Conservation (phyloP, 2,797 vertebrate genomes). For the Hybognathus amarus region DNA sequence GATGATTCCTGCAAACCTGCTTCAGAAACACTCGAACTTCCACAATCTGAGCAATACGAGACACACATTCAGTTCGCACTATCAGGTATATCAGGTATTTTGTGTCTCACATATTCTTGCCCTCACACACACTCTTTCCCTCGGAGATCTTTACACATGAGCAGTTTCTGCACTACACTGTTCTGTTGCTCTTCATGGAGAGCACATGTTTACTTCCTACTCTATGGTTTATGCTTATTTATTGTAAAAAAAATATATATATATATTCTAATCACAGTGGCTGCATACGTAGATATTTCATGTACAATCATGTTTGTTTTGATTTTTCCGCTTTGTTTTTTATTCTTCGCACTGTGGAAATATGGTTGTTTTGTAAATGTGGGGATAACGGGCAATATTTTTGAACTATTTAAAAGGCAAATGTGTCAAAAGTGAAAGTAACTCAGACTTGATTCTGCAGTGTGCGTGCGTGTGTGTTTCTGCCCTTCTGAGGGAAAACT, state of each 20-base stretch:
- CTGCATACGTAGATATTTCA: constrained; percentile 60
- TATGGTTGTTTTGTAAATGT: constrained; percentile 70
- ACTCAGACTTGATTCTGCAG: no score
- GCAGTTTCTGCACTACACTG: background rate
- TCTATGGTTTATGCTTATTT: constrained; percentile 68
- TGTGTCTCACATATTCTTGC: constrained; percentile 40
- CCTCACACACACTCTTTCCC: no score
- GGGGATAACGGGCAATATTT: constrained; percentile 78
- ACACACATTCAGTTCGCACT: constrained; percentile 66
- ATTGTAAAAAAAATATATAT: constrained; percentile 57
- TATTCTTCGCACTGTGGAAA: constrained; percentile 69
- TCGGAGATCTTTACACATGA: no score
- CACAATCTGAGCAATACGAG: constrained; percentile 79
- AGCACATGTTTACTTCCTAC: constrained; percentile 69
- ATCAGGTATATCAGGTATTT: constrained; percentile 84
- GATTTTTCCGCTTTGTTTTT: constrained; percentile 68
- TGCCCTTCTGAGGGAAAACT: background rate
- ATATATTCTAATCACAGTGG: constrained; percentile 53
- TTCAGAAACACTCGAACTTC: constrained; percentile 44
- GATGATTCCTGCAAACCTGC: background rate
- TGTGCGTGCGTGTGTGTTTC: no score
- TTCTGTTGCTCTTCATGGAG: constrained; percentile 65
- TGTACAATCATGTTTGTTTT: constrained; percentile 60
- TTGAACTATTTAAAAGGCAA: constrained; percentile 69
- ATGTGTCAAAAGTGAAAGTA: background rate